Percentiles rank a stretch among this genome's conserved stretches.
Conservation (phyloP, 2,113 vertebrate genomes). For the Callorhinus ursinus region DNA sequence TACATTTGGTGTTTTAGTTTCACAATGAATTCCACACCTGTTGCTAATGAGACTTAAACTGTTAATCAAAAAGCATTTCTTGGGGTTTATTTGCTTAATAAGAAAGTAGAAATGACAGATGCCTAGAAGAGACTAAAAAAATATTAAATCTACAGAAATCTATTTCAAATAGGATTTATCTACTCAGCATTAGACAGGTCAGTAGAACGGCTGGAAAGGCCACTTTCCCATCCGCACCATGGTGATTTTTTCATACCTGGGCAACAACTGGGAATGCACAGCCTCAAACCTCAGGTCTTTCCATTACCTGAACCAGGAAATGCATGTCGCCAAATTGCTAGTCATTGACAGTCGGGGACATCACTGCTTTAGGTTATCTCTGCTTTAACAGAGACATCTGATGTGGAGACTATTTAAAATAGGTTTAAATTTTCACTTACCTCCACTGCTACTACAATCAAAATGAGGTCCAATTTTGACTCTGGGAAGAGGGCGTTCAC, state of each 20-base stretch:
- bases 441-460: conserved; percentile 93
- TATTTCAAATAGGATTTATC: background rate
- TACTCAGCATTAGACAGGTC: background rate
- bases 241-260: background rate
- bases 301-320: background rate
- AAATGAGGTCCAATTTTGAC: conserved; percentile 91
- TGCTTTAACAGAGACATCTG: background rate
- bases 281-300: background rate
- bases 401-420: background rate
- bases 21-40: background rate
- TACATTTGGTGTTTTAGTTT: background rate
- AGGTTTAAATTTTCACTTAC: conserved; percentile 82
- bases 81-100: background rate
- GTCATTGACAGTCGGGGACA: background rate
- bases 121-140: background rate
- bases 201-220: background rate
- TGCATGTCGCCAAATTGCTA: accelerated
- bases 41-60: background rate
- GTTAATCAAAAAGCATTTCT: conserved; percentile 8
- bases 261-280: accelerated
- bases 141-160: background rate
- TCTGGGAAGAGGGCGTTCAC: conserved; percentile 92
- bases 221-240: accelerated
- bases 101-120: conserved; percentile 15
- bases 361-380: background rate